phyloP scores from a whole-genome alignment of 2,888 invertebrate genomes.

The Camptogramma bilineatum region DNA sequence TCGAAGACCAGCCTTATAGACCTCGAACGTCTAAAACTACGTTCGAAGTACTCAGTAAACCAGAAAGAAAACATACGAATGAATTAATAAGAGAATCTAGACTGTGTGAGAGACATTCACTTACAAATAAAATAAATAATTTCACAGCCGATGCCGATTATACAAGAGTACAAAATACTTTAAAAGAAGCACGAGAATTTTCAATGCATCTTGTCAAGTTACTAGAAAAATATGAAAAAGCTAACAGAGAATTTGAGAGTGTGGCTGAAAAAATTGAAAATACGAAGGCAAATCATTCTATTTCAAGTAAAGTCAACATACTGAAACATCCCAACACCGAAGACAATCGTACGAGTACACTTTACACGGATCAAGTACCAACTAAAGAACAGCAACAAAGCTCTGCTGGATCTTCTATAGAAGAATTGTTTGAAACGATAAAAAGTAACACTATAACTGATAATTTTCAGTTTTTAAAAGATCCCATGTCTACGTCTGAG shows the following conservation, averaged over 20 bases:
- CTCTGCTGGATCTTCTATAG: constrained; percentile 10
- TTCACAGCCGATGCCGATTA: constrained; percentile 44
- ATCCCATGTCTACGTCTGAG: background rate
- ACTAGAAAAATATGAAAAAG: constrained; percentile 62
- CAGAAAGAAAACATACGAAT: constrained; percentile 2
- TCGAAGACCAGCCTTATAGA: constrained; percentile 5
- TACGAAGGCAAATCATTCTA: constrained; percentile 34
- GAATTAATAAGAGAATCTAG: background rate
- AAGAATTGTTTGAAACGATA: constrained; percentile 9
- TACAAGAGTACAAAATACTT: constrained; percentile 50
- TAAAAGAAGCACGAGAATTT: constrained; percentile 56
- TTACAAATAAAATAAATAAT: constrained; percentile 6
- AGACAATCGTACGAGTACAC: constrained; percentile 15
- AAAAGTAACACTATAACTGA: background rate
- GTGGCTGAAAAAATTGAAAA: constrained; percentile 52
- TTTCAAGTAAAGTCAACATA: background rate
- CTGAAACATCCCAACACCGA: background rate
- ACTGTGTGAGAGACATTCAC: background rate
- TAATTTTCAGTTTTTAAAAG: background rate
- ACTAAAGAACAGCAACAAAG: constrained; percentile 23
- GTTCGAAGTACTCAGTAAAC: background rate
- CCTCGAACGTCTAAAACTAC: background rate
- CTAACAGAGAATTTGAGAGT: constrained; percentile 61
- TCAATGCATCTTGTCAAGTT: constrained; percentile 53
- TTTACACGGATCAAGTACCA: constrained; percentile 21